Percentiles rank a stretch among this genome's conserved stretches.
Conservation (phyloP, 1,140 invertebrate genomes). For the Bemisia tabaci region DNA sequence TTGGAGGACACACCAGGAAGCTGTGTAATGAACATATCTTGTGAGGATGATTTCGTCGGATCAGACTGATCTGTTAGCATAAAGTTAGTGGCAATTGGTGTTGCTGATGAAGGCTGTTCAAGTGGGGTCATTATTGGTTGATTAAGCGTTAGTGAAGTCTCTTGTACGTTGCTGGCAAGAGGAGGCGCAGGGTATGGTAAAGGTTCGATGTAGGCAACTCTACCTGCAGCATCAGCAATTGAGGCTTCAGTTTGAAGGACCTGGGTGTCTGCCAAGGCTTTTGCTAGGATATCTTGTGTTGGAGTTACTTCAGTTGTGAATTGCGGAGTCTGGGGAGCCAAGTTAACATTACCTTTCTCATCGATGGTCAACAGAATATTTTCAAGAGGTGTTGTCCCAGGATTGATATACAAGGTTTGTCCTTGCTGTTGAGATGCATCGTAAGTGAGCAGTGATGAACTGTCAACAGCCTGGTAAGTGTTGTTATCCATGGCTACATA, state of each 20-base stretch:
- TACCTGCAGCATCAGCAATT: conserved; percentile 23
- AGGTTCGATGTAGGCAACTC: conserved; percentile 6
- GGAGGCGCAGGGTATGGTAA: conserved; percentile 27
- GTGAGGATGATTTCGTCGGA: background rate
- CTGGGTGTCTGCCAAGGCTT: conserved; percentile 58
- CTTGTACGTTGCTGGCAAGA: conserved; percentile 40
- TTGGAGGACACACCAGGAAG: background rate
- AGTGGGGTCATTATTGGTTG: conserved; percentile 67
- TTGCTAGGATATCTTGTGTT: conserved; percentile 56
- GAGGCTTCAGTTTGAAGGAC: conserved; percentile 46
- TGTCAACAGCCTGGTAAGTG: conserved; percentile 3
- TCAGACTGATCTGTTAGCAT: background rate
- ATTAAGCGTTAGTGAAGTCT: conserved; percentile 51
- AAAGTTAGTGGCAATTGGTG: background rate
- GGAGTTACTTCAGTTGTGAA: conserved; percentile 19
- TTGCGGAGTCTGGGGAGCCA: background rate
- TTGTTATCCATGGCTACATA: background rate
- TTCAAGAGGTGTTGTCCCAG: conserved; percentile 26
- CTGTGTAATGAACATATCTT: background rate
- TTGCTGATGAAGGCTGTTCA: conserved; percentile 39
- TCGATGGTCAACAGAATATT: conserved; percentile 36
- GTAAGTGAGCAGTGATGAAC: conserved; percentile 3
- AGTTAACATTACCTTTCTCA: conserved; percentile 23
- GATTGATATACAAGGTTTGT: conserved; percentile 13
- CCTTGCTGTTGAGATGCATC: conserved; percentile 1